A percentile compares a stretch with the other conserved stretches of the same genome.
Evolutionary conservation across 2,888 invertebrate genomes (phyloP).

Genomic region (Myathropa florea): DNA sequence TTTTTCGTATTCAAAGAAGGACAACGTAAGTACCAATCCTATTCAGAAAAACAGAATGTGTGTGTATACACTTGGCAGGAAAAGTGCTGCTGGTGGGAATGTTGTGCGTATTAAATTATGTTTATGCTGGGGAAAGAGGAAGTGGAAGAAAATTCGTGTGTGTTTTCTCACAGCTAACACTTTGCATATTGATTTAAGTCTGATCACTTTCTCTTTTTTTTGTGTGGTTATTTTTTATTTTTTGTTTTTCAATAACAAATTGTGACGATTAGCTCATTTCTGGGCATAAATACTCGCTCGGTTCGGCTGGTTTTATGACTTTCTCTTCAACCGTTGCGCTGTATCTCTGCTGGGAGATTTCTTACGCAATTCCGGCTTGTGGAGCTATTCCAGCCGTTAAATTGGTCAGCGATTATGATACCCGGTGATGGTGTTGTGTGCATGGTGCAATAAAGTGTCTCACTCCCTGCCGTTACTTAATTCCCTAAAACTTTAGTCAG

Average conservation of each 20-base stretch:
- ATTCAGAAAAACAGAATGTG: not conserved
- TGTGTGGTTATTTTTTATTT: not conserved
- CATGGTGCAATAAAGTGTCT: not conserved
- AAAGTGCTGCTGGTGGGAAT: not conserved
- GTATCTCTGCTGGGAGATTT: constrained; percentile 26
- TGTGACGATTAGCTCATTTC: constrained; percentile 51
- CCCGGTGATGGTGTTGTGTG: not conserved
- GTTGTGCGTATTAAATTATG: constrained; percentile 16
- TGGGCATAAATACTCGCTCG: constrained; percentile 27
- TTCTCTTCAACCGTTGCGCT: constrained; percentile 25
- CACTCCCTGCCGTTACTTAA: constrained; percentile 5
- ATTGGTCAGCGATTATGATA: not conserved
- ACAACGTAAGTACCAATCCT: constrained; percentile 28
- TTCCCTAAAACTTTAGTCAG: not conserved
- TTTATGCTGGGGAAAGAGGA: not conserved
- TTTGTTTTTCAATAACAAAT: constrained; percentile 29
- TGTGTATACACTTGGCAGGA: not conserved
- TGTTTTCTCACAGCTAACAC: not conserved
- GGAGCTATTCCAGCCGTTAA: not conserved
- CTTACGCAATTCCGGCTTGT: constrained; percentile 8
- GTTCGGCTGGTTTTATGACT: constrained; percentile 21
- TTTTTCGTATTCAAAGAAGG: constrained; percentile 18
- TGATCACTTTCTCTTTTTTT: constrained; percentile 61
- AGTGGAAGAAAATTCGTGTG: not conserved
- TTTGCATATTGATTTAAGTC: constrained; percentile 60